These are phyloP conservation scores for Rhaphigaster nebulosa DNA, from an alignment of 2,888 invertebrate genomes.

Conservation along the genomic window DNA sequence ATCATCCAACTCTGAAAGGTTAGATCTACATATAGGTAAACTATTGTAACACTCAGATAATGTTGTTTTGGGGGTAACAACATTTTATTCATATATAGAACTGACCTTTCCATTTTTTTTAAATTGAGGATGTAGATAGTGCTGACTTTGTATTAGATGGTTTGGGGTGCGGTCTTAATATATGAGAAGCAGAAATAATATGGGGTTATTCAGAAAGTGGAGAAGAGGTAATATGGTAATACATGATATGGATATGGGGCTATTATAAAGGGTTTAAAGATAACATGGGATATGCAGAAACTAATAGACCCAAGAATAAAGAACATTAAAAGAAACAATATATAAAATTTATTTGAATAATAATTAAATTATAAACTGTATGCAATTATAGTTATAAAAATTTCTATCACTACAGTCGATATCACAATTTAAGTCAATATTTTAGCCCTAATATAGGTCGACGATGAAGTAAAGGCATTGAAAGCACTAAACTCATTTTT, in stretches of 20 bases:
- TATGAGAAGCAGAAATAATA: no score
- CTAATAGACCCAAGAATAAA: background rate
- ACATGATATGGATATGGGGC: background rate
- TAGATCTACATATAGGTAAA: no score
- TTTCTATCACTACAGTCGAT: background rate
- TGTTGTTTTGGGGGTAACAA: no score
- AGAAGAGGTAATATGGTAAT: no score
- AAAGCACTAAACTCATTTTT: background rate
- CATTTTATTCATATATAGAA: no score
- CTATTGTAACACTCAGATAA: no score
- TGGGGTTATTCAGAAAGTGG: no score
- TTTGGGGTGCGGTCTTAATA: no score
- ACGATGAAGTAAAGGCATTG: background rate
- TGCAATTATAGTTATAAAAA: background rate
- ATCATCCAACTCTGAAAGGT: no score
- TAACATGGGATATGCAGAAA: background rate
- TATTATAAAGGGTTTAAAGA: background rate
- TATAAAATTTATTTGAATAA: background rate
- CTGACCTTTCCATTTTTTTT: no score
- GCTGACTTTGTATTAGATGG: no score
- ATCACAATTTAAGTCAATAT: constrained; percentile 10
- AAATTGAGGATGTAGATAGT: no score
- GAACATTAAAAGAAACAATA: background rate
- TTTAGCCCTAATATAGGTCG: background rate
- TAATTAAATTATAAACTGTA: background rate